Base-by-base conservation (phyloP, 2,888 invertebrate genomes). In the Clepsis dumicolana region DNA sequence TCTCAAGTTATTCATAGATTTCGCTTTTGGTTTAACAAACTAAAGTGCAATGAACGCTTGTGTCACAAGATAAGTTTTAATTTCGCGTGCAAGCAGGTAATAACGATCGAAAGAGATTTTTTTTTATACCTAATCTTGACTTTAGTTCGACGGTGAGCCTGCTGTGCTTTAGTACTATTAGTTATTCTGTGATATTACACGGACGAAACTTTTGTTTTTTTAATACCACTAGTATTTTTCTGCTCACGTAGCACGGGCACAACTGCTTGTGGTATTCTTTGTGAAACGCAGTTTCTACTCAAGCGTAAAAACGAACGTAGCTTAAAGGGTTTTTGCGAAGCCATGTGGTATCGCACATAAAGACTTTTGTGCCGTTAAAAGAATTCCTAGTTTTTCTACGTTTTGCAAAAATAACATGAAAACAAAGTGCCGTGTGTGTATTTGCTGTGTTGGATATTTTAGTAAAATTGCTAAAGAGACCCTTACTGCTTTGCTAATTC, bases 231-330 rank as follows among this genome's bases (percentile, higher is more conserved):
- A 54, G 27, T 48, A 25, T 38, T 29, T 48, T 59, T 59, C 59
- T 16, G 21, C 56, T 44, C 32, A 16, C 29, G 44, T 63, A 48
- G 27, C 32, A 25, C 27, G 14, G n/a, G 21, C 60, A 10, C 18
- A 16, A 7, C 35, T 25, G 41, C 16, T 44, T 66, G 61, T n/a
- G 65, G 65, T 56, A 54, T 54, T 35, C 41, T 66, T 66, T 66
- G 61, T 54, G 24, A 29, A 12, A 4, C 41, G 44, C 12, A 24
- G 21, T 44, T n/a, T 35, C 24, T 60, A 61, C 44, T 65, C 53
- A 10, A 59, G 14, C 50, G 27, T 52, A 27, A 27, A 29, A 53
- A 52, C 27, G 16, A 48, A 21, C 12, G 53, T 27, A 16, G 8
- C 27, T 16, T 18, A 4, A 29, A 53, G 53, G n/a, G n/a, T 53